Percentiles rank a stretch among this genome's conserved stretches.
Conservation (phyloP, 1,140 invertebrate genomes). For the Bombus turneri region DNA sequence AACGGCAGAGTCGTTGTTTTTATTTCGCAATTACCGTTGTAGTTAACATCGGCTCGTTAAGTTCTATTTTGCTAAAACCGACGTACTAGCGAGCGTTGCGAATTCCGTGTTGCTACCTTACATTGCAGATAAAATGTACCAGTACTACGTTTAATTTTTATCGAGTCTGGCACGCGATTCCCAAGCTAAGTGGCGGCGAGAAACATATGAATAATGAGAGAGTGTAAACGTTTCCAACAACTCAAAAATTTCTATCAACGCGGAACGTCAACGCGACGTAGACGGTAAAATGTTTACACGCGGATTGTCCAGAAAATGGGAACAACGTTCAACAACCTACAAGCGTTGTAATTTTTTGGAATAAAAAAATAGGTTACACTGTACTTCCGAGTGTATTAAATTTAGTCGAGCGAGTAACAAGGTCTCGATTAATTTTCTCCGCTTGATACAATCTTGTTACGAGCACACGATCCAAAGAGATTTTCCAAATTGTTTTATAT, state of each 20-base stretch:
- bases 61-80: neutral
- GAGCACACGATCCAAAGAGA: too few relatives aligned
- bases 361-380: neutral
- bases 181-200: conserved; percentile 16
- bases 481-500: too few relatives aligned
- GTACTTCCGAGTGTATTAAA: neutral
- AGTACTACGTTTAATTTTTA: conserved; percentile 21
- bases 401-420: neutral
- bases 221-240: neutral
- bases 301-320: neutral
- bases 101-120: conserved; percentile 9
- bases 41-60: neutral
- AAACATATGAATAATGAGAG: conserved; percentile 19
- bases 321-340: neutral
- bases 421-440: neutral
- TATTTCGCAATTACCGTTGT: conserved; percentile 2
- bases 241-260: conserved; percentile 7
- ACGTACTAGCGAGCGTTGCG: neutral
- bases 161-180: conserved; percentile 19
- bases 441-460: too few relatives aligned
- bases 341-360: neutral
- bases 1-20: conserved; percentile 1
- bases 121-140: conserved; percentile 6
- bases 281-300: neutral
- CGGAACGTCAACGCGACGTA: neutral